Conservation (phyloP, 2,113 vertebrate species). For the Ptychochromis oligacanthus region DNA sequence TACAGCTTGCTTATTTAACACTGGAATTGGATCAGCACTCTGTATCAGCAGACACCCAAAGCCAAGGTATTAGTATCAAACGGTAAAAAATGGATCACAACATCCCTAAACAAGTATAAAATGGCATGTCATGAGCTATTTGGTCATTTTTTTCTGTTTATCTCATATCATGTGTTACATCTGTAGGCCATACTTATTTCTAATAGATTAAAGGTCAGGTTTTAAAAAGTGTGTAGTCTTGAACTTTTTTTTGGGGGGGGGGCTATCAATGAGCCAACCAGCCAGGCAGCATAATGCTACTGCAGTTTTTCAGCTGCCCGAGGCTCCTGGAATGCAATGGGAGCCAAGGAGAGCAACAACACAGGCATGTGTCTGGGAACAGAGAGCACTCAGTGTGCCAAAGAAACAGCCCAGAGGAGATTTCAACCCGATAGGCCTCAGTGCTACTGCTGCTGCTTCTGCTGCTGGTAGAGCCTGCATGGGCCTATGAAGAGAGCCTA, state of each 20-base stretch:
- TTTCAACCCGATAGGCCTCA: conserved; percentile 70
- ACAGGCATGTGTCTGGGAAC: conserved; percentile 74
- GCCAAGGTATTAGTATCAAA: background rate
- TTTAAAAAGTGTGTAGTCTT: conserved; percentile 11
- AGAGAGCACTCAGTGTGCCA: conserved; percentile 76
- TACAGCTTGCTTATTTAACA: background rate
- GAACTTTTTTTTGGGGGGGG: too few species aligned
- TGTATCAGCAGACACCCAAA: background rate
- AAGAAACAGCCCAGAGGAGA: conserved; percentile 74
- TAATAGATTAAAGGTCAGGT: background rate
- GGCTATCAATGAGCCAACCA: conserved; percentile 54
- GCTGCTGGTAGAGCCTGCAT: conserved; percentile 44
- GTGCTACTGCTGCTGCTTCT: conserved; percentile 47
- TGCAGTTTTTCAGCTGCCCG: conserved; percentile 74
- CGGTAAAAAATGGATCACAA: background rate
- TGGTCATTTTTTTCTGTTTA: background rate
- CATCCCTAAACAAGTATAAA: background rate
- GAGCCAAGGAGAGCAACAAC: conserved; percentile 69
- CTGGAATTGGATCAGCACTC: background rate
- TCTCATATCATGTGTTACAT: background rate
- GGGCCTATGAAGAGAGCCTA: conserved; percentile 55
- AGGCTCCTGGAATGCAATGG: conserved; percentile 73
- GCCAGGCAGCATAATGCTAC: conserved; percentile 69
- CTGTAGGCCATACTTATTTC: background rate
- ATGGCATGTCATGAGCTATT: background rate